Base-by-base conservation (phyloP, 2,797 vertebrate genomes). In the Erpetoichthys calabaricus region DNA sequence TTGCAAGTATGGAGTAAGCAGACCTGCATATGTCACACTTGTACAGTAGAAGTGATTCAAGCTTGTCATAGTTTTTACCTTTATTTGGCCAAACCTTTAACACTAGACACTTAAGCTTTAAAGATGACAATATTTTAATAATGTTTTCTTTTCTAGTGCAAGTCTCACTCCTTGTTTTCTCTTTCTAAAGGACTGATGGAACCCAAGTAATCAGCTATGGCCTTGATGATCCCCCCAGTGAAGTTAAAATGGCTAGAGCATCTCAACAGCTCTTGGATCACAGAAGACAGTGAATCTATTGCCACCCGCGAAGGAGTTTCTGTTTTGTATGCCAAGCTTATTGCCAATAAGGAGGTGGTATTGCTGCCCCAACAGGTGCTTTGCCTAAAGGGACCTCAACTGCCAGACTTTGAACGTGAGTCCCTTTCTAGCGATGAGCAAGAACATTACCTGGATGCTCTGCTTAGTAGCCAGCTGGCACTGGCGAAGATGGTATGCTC, bases 171-270 rank as follows among this genome's bases (percentile, higher is more conserved):
- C 53, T 56, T 51, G 51, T 56, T 60, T 67, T 44, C 60, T 59
- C 45, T 42, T 1, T 65, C 58, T 75, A 72, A 53, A 83, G 91
- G 82, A 82, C 86, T 79, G 72, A 94, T 91, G 84, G 88, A 80
- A 80, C 75, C 86, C 78, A 73, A 91, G 70, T 98, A 81, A 91
- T 73, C 66, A 75, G 81, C 70, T 70, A 98, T 98, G 94, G 90
- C 93, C 69, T 76, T 89, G 64, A 97, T 90, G 89, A 92, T 99
- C 69, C 95, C 95, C 59, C 92, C 92, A 46, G 94, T 99, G 74
- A 99, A 99, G 68, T 82, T 97, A 63, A 99, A 99, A 80, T 99
- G 95, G 95, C 87, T 99, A 59, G 95, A 99, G 81, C 95, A 99
- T 73, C 86, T 98, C 0, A 98, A 98, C 81, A 94, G 93, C 81